Evolutionary conservation across 2,888 invertebrate species (phyloP), one percentile per base, ranked within the genome.

Genomic region (Mythimna impura): DNA sequence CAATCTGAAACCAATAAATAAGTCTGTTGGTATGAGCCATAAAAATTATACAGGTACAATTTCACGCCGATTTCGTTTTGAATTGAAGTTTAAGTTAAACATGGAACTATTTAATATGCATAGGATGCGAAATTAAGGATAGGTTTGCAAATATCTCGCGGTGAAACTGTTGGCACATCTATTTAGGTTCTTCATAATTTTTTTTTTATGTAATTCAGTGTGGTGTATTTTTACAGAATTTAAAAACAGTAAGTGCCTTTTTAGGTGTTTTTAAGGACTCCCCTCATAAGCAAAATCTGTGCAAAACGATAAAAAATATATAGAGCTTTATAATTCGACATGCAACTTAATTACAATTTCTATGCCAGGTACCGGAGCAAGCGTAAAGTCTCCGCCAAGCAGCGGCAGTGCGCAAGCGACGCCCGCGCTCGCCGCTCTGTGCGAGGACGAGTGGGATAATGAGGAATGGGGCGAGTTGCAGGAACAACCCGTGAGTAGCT

Each of bases 391-490:
- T 0, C 94, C 94, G 22, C 92, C 92, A 36, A 95, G 95, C 87
- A 96, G 95, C 78, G 94, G 94, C 83, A 96, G 91, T 94, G 97
- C 90, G 93, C 96, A 90, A 75, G 96, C 92, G 90, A 96, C 94
- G 90, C 96, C 92, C 82, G 96, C 93, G 82, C 96, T 95, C 77
- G 97, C 96, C 87, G 97, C 96, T 25, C 96, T 97, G 30, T 97
- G 96, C 84, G 96, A 96, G 58, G 97, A 98, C 92, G 98, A 98
- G 65, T 98, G 98, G 98, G 98, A 98, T 90, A 98, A 98, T 91
- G 98, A 98, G 88, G 98, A 98, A 91, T 98, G 98, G 98, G 98
- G 98, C 68, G 98, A 98, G 88, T 96, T 98, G 76, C 98, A 98
- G 91, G 98, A 98, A 90, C 98, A 98, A 93, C 98, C 98, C 86